phyloP scores from a whole-genome alignment of 2,888 invertebrate species.

The Drosophila nigricruria region DNA sequence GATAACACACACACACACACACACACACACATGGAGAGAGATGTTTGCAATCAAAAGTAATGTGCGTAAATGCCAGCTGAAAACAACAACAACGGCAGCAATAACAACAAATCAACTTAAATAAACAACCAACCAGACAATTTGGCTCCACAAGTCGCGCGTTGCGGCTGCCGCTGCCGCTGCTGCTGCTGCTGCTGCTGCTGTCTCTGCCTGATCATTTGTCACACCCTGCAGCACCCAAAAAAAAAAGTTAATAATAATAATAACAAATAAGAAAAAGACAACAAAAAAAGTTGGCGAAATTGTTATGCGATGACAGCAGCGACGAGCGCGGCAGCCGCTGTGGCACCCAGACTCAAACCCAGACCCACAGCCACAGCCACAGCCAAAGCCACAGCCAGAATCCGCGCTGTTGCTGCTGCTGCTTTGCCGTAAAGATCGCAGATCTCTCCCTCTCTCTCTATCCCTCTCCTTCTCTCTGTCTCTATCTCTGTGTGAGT shows the following conservation, averaged over 20 bases:
- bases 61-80: conserved; percentile 52
- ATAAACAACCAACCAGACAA: conserved; percentile 78
- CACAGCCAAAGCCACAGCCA: conserved; percentile 5
- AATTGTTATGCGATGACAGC: conserved; percentile 80
- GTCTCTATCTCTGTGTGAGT: background rate
- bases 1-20: conserved; percentile 37
- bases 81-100: conserved; percentile 35
- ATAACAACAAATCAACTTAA: conserved; percentile 71
- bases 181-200: conserved; percentile 27
- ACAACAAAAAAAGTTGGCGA: conserved; percentile 55
- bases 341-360: conserved; percentile 41
- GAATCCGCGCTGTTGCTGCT: conserved; percentile 17
- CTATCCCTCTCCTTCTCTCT: background rate
- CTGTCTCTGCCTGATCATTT: conserved; percentile 63
- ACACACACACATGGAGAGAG: conserved; percentile 24
- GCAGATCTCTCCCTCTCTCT: conserved; percentile 34
- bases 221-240: conserved; percentile 73
- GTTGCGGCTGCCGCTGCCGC: conserved; percentile 46
- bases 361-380: background rate
- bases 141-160: conserved; percentile 75
- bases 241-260: conserved; percentile 57
- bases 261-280: conserved; percentile 59
- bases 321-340: conserved; percentile 50
- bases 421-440: conserved; percentile 20
- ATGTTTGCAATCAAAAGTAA: conserved; percentile 17